Evolutionary conservation across 2,888 invertebrate genomes (phyloP).

Genomic region (Copidosoma aretas): DNA sequence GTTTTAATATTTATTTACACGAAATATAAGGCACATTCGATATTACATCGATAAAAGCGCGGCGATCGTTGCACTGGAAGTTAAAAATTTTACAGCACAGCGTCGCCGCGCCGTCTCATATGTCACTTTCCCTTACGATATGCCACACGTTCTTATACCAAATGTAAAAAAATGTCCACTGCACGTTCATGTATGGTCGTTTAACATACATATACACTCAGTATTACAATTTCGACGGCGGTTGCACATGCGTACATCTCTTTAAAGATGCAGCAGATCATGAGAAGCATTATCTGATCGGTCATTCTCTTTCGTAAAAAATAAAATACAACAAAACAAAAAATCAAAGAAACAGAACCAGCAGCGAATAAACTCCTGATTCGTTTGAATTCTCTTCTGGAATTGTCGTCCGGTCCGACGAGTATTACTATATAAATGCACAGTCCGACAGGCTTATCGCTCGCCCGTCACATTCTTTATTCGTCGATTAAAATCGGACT

Average conservation of each 20-base stretch:
- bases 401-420: too few relatives aligned
- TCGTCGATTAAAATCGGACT: constrained; percentile 12
- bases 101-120: constrained; percentile 44
- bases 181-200: constrained; percentile 37
- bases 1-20: constrained; percentile 49
- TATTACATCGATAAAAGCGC: constrained; percentile 58
- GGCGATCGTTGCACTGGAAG: constrained; percentile 41
- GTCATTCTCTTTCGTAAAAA: not conserved
- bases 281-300: not conserved
- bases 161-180: constrained; percentile 58
- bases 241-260: not conserved
- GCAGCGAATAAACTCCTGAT: not conserved
- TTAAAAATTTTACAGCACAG: constrained; percentile 10
- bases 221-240: constrained; percentile 6
- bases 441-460: constrained; percentile 6
- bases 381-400: constrained; percentile 3
- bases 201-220: constrained; percentile 46
- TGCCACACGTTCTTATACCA: constrained; percentile 56
- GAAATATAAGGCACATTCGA: constrained; percentile 61
- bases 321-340: not conserved
- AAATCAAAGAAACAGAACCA: not conserved
- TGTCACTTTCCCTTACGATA: constrained; percentile 55
- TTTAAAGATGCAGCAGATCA: too few relatives aligned
- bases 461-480: constrained; percentile 5
- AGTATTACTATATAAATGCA: constrained; percentile 7